phyloP scores from a whole-genome alignment of 2,888 invertebrate species.

The Erebia epiphron region DNA sequence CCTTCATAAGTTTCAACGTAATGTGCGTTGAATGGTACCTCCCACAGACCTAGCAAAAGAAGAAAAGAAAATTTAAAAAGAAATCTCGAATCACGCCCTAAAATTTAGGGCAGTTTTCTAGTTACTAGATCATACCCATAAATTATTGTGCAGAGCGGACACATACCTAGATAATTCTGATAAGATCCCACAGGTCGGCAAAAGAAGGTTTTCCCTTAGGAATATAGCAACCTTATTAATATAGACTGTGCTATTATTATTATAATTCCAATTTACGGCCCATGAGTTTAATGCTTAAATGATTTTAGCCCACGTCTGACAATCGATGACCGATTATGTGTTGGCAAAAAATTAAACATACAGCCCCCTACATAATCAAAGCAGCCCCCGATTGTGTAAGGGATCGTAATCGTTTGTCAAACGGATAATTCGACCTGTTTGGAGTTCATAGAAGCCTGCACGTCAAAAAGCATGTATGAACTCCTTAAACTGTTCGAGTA shows the following conservation, averaged over 20 bases:
- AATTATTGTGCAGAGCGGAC: not conserved
- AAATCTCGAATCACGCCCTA: not conserved
- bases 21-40: slow-evolving; percentile 94
- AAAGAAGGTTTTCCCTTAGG: slow-evolving; percentile 1
- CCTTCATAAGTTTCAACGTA: slow-evolving; percentile 94
- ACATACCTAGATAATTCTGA: slow-evolving; percentile 8
- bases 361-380: too few species aligned
- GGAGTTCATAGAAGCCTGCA: too few species aligned
- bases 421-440: too few species aligned
- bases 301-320: too few species aligned
- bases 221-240: not conserved
- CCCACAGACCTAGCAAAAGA: slow-evolving; percentile 88
- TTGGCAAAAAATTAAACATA: too few species aligned
- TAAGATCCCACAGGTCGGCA: slow-evolving; percentile 1
- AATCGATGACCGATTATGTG: too few species aligned
- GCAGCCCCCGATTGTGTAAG: too few species aligned
- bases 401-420: too few species aligned
- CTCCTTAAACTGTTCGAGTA: too few species aligned
- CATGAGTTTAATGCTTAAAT: too few species aligned
- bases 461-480: too few species aligned
- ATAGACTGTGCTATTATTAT: not conserved
- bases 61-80: slow-evolving; percentile 26
- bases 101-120: not conserved
- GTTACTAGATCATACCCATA: not conserved
- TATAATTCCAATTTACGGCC: not conserved